A percentile compares a stretch with the other conserved stretches of the same genome.
Conservation (phyloP, 2,113 vertebrate genomes). For the Equus quagga region DNA sequence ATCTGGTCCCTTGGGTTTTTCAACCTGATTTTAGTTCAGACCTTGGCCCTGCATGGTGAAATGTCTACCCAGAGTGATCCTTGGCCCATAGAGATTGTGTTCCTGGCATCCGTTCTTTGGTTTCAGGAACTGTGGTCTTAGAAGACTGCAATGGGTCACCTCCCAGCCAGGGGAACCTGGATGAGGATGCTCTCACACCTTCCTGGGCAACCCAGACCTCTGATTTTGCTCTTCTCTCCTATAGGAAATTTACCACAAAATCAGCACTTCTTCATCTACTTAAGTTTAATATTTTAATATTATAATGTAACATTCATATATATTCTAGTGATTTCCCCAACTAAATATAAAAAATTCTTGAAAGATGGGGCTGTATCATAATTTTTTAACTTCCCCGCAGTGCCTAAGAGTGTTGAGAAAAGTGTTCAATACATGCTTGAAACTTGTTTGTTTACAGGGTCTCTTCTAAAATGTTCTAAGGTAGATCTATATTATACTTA, state of each 20-base stretch:
- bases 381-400: not conserved
- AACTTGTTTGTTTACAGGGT: not conserved
- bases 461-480: not conserved
- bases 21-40: not conserved
- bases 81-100: not conserved
- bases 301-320: not conserved
- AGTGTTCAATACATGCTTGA: not conserved
- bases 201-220: not conserved
- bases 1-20: not conserved
- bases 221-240: conserved; percentile 12
- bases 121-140: not conserved
- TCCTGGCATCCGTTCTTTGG: not conserved
- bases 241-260: not conserved
- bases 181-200: not conserved
- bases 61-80: not conserved
- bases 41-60: not conserved
- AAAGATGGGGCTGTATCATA: not conserved
- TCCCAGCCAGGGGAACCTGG: not conserved
- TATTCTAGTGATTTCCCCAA: conserved; percentile 15
- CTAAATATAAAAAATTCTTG: not conserved
- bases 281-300: conserved; percentile 30
- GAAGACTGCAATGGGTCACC: not conserved
- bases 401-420: not conserved
- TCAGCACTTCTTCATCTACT: not conserved
- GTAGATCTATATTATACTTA: not conserved